These are phyloP conservation scores for Medauroidea extradentata DNA, from an alignment of 1,140 invertebrate genomes.

Conservation along the genomic window DNA sequence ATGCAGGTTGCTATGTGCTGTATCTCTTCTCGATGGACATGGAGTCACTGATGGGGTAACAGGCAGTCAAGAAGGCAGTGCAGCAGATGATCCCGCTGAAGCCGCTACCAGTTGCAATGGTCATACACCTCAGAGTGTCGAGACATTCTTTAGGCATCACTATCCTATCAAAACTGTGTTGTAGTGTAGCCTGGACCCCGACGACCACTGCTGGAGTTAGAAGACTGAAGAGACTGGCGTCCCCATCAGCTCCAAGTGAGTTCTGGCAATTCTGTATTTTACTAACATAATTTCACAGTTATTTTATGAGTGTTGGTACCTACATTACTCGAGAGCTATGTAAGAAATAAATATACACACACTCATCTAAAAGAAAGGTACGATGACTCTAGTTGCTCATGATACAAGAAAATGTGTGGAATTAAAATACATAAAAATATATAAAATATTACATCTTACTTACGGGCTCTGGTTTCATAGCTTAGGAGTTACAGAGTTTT, in stretches of 20 bases:
- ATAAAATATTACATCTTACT: too few species aligned
- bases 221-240: constrained; percentile 51
- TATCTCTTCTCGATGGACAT: constrained; percentile 90
- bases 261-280: too few species aligned
- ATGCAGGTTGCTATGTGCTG: constrained; percentile 86
- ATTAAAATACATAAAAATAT: too few species aligned
- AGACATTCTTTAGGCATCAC: constrained; percentile 81
- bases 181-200: constrained; percentile 88
- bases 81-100: constrained; percentile 60
- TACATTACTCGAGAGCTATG: too few species aligned
- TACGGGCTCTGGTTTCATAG: too few species aligned
- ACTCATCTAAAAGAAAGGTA: too few species aligned
- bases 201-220: constrained; percentile 75
- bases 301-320: too few species aligned
- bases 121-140: constrained; percentile 96
- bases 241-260: constrained; percentile 58
- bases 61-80: constrained; percentile 86
- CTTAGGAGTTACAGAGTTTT: too few species aligned
- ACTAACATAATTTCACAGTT: too few species aligned
- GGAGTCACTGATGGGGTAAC: constrained; percentile 88
- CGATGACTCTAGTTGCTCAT: too few species aligned
- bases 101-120: constrained; percentile 60
- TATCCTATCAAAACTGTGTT: constrained; percentile 88
- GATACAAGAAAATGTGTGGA: too few species aligned
- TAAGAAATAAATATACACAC: too few species aligned